phyloP scores from a whole-genome alignment of 2,888 invertebrate genomes.

The Phoenoteleia sp. region DNA sequence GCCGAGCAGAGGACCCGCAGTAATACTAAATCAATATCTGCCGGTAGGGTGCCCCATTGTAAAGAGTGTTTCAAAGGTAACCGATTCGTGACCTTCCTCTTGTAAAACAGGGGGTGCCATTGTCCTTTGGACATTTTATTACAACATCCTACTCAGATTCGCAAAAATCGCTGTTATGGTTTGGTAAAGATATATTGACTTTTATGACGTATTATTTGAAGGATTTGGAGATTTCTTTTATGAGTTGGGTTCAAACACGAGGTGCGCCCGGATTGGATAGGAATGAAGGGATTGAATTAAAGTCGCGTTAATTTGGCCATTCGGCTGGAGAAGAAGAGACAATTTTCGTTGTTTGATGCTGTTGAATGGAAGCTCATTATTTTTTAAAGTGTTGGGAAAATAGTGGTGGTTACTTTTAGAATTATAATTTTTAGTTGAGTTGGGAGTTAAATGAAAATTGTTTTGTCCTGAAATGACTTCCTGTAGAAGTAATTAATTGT shows the following conservation, averaged over 20 bases:
- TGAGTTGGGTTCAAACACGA: background rate
- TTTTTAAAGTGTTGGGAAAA: background rate
- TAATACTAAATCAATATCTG: conserved; percentile 85
- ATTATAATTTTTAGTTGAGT: too few species aligned
- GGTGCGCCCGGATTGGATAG: background rate
- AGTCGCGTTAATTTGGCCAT: background rate
- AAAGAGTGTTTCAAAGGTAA: conserved; percentile 81
- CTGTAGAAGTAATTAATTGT: too few species aligned
- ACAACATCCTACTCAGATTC: conserved; percentile 17
- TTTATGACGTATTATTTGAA: conserved; percentile 38
- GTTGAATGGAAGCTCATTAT: background rate
- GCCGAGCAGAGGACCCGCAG: conserved; percentile 77
- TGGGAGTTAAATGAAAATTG: too few species aligned
- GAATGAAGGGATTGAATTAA: background rate
- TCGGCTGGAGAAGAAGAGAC: background rate
- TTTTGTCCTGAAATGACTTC: too few species aligned
- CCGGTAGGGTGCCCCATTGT: conserved; percentile 77
- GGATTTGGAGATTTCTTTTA: background rate
- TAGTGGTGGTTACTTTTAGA: too few species aligned
- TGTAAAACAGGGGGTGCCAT: conserved; percentile 51
- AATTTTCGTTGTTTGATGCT: too few species aligned
- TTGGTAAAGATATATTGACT: conserved; percentile 40
- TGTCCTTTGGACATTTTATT: conserved; percentile 60
- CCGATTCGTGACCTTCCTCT: conserved; percentile 71
- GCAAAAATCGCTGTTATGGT: conserved; percentile 21